Evolutionary conservation across 2,797 vertebrate genomes (phyloP).

Genomic region (Alosa sapidissima): DNA sequence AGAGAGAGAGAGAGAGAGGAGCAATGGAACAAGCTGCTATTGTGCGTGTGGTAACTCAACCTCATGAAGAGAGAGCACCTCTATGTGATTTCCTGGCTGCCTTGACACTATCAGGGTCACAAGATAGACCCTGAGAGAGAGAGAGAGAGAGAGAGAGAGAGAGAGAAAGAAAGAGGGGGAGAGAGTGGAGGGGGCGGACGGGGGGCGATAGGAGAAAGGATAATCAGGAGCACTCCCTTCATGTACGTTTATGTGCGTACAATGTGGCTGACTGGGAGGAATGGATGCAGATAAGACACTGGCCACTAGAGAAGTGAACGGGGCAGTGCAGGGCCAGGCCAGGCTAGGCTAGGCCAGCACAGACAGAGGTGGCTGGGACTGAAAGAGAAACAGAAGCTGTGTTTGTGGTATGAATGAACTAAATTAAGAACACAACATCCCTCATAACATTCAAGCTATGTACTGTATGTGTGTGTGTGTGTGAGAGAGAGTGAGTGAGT

Average conservation of each 20-base stretch:
- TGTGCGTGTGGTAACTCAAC: not conserved
- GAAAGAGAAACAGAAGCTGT: not conserved
- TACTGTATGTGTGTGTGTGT: not conserved
- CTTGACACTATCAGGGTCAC: constrained; percentile 22
- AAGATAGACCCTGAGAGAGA: constrained; percentile 22
- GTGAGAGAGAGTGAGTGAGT: not conserved
- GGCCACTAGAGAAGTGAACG: not conserved
- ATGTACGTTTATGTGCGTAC: not conserved
- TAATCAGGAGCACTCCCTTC: not conserved
- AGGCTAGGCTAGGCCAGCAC: not conserved
- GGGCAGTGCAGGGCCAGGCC: not conserved
- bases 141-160: not conserved
- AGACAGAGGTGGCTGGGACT: not conserved
- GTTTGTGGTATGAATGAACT: not conserved
- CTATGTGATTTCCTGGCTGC: constrained; percentile 7
- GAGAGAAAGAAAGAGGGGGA: constrained; percentile 8
- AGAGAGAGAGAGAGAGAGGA: not conserved
- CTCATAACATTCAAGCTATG: not conserved
- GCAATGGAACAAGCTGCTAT: constrained; percentile 8
- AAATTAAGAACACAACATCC: not conserved
- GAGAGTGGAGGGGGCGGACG: not conserved
- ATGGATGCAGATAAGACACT: not conserved
- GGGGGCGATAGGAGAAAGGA: not conserved
- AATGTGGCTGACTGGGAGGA: not conserved
- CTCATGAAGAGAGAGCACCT: constrained; percentile 14